Base-by-base conservation (phyloP, 1,140 invertebrate species). In the Eulimnadia texana region DNA sequence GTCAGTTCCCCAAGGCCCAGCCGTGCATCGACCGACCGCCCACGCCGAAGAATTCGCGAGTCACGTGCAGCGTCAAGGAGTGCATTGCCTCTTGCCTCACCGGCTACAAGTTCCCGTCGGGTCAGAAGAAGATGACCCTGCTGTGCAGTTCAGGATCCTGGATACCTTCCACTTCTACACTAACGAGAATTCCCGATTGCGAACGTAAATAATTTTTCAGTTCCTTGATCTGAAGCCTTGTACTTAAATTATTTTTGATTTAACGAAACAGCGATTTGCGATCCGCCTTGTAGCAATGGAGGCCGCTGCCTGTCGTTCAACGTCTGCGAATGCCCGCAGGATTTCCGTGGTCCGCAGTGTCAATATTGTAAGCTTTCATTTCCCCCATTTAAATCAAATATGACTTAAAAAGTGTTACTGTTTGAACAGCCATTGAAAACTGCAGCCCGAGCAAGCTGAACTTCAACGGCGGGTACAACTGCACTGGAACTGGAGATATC, bases 391-490 rank as follows among this genome's bases (percentile, higher is more conserved):
- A 2, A 16, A 23, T 57, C 29, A 27, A 27, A 13, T 33, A 27
- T 57, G 27, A 29, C n/a, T 20, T 57, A 57, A 29, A 9, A 13
- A 13, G 16, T 42, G 6, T 42, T 42, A 9, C 33, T 42, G 33
- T 42, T 16, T 70, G 67, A 70, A 2, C 67, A 86, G 84, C 77
- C 55, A 69, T 76, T 1, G 72, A 75, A 27, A 74, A 65, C 1
- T 87, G 85, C 68, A 76, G 75, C 63, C 69, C 78, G 1, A 73
- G 77, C 29, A 82, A 80, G 56, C 66, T 86, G 19, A 75, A 76
- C 0, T 88, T 88, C 69, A 88, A 88, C 69, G 87, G 86, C 2
- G 82, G 77, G 23, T 86, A 84, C 70, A 80, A 80, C 29, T 90
- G 87, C 67, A 76, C 72, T 1, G 82, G 80, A 2, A 74, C 81